A percentile compares a stretch with the other conserved stretches of the same genome.
These are phyloP conservation scores for Girardinus metallicus DNA, from an alignment of 2,797 vertebrate species.

Conservation along the genomic window DNA sequence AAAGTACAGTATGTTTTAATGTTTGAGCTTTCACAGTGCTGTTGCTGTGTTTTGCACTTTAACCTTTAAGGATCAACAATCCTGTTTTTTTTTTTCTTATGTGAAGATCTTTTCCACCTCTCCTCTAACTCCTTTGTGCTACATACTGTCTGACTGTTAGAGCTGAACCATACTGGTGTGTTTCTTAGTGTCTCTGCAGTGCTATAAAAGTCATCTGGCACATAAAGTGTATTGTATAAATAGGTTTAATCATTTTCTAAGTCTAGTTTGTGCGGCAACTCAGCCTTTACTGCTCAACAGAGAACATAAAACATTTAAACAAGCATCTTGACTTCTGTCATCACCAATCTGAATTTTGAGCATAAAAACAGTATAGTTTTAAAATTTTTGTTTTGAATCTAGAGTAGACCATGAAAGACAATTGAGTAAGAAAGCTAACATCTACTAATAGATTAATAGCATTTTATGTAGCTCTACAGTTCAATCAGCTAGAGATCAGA, in stretches of 20 bases:
- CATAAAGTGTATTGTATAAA: slow-evolving; percentile 30
- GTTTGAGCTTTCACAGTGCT: background rate
- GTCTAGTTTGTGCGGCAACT: too few species aligned
- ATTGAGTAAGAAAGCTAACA: background rate
- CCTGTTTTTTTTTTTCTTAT: background rate
- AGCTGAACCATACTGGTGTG: background rate
- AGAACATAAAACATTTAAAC: slow-evolving; percentile 8
- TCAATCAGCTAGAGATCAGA: background rate
- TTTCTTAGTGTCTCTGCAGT: slow-evolving; percentile 30
- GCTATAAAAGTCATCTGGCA: slow-evolving; percentile 37
- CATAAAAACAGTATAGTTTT: background rate
- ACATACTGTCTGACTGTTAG: slow-evolving; percentile 2
- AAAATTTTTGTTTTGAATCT: background rate
- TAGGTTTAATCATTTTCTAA: slow-evolving; percentile 11
- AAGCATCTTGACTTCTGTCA: background rate
- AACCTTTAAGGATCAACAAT: background rate
- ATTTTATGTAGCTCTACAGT: background rate
- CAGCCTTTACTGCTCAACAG: background rate
- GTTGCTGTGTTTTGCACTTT: background rate
- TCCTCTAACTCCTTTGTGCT: slow-evolving; percentile 12
- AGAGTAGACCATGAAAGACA: background rate
- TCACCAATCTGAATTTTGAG: background rate
- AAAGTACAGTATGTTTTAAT: background rate
- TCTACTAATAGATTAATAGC: background rate
- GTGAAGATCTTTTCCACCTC: background rate